Evolutionary conservation across 2,888 invertebrate genomes (phyloP).

Genomic region (Glyphotaelius pellucidus): DNA sequence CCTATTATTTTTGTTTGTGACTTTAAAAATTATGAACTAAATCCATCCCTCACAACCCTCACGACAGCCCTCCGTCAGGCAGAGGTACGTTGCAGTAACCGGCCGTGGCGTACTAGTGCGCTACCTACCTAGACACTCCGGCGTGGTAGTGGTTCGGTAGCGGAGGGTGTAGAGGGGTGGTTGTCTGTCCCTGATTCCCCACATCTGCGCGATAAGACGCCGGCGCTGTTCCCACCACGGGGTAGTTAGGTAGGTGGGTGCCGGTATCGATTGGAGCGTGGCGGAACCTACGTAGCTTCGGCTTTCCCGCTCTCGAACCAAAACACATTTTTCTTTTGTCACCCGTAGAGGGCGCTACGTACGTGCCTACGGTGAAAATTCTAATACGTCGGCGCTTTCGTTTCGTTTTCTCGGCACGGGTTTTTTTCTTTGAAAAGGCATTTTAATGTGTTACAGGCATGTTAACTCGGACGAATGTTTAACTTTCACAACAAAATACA

Average conservation of each 20-base stretch:
- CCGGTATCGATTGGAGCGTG: conserved; percentile 30
- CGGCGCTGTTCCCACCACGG: conserved; percentile 45
- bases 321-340: conserved; percentile 46
- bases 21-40: no score
- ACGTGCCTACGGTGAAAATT: conserved; percentile 33
- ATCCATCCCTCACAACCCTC: no score
- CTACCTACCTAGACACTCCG: no score
- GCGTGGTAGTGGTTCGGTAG: background rate
- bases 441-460: conserved; percentile 5
- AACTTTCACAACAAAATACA: background rate
- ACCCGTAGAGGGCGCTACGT: conserved; percentile 41
- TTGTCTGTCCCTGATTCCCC: conserved; percentile 39
- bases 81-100: background rate
- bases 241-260: background rate
- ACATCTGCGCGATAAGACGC: conserved; percentile 48
- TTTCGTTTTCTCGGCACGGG: background rate
- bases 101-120: background rate
- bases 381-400: conserved; percentile 35
- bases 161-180: background rate
- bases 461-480: background rate
- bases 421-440: background rate
- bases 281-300: conserved; percentile 32
- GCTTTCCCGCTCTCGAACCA: background rate
- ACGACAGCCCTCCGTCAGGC: no score
- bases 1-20: no score